These are phyloP conservation scores for Synergus gifuensis DNA, from an alignment of 2,888 invertebrate genomes.

Conservation along the genomic window DNA sequence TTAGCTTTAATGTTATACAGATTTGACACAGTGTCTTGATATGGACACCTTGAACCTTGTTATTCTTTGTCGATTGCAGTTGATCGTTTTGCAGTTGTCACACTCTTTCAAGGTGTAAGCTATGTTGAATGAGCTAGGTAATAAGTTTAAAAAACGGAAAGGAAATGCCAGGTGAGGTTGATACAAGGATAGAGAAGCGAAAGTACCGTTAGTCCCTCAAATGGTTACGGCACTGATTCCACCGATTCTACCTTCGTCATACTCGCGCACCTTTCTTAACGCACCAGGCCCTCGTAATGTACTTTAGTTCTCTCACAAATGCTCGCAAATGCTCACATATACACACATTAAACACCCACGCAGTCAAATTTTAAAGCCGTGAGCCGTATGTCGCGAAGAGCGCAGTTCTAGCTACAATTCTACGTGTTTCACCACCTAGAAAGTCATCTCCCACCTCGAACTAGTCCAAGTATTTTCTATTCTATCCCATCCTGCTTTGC, in stretches of 20 bases:
- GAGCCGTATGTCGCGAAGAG: constrained; percentile 40
- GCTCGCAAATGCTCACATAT: constrained; percentile 11
- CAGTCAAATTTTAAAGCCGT: constrained; percentile 46
- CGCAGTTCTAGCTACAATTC: constrained; percentile 35
- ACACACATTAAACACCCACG: constrained; percentile 43
- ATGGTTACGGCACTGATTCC: constrained; percentile 41
- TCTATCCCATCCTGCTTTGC: neutral
- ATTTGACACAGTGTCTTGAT: too few relatives aligned
- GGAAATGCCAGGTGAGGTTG: constrained; percentile 29
- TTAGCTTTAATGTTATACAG: neutral
- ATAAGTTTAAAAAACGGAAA: constrained; percentile 28
- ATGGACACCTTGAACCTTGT: too few relatives aligned
- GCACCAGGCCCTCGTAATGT: neutral
- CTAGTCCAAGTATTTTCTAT: neutral
- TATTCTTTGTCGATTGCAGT: too few relatives aligned
- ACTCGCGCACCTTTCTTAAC: constrained; percentile 37
- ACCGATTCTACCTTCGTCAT: constrained; percentile 25
- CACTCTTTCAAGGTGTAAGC: neutral
- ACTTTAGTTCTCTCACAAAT: constrained; percentile 15
- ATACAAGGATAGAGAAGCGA: constrained; percentile 29
- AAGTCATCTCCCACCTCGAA: constrained; percentile 59
- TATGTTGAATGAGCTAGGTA: constrained; percentile 1
- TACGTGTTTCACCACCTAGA: constrained; percentile 58
- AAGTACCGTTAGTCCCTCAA: constrained; percentile 41
- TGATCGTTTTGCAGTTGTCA: too few relatives aligned